phyloP scores from a whole-genome alignment of 2,113 vertebrate species.

The Phocoena phocoena region DNA sequence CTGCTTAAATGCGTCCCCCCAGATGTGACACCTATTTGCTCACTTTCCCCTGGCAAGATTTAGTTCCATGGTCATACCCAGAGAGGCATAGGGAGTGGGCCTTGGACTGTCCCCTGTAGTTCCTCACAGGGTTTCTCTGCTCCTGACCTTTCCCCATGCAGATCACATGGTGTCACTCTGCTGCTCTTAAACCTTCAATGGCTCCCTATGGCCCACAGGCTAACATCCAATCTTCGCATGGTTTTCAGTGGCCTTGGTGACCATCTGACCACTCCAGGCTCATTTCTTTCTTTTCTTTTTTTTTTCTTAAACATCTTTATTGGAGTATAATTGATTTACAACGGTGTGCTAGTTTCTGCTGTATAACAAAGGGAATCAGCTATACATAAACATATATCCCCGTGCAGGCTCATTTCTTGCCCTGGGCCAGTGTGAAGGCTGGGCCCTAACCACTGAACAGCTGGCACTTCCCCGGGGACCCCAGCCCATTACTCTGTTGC shows the following conservation, averaged over 20 bases:
- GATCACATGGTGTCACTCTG: not conserved
- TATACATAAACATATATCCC: too few relatives aligned
- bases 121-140: not conserved
- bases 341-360: too few relatives aligned
- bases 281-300: not conserved
- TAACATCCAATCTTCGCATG: not conserved
- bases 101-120: not conserved
- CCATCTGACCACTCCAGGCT: not conserved
- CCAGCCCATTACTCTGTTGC: not conserved
- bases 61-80: not conserved
- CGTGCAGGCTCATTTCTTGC: not conserved
- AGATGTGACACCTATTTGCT: not conserved
- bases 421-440: not conserved
- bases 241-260: not conserved
- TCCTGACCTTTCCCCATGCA: not conserved
- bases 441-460: not conserved
- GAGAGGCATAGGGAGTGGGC: not conserved
- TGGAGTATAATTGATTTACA: too few relatives aligned
- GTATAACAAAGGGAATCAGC: too few relatives aligned
- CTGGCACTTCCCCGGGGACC: rapidly evolving
- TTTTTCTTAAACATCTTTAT: too few relatives aligned
- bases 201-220: not conserved
- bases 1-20: not conserved
- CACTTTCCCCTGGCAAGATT: not conserved
- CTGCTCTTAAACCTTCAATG: not conserved